Base-by-base conservation (phyloP, 2,113 vertebrate genomes). In the Gadus macrocephalus region DNA sequence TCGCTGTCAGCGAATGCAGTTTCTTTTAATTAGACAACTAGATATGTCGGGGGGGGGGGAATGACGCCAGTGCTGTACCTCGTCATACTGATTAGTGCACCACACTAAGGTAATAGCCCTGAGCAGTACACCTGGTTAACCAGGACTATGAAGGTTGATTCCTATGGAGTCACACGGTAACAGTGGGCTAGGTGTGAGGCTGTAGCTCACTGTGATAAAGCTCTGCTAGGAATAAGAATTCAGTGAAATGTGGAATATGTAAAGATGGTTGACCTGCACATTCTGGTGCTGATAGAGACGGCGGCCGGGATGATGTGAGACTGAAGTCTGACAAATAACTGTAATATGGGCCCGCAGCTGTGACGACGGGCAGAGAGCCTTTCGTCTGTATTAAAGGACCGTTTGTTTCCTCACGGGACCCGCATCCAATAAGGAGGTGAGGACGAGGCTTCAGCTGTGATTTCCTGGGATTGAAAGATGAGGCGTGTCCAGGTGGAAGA, bases 371-470 rank as follows among this genome's bases (percentile, higher is more conserved):
- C 75, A 9, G 64, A 66, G 64, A 76, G 75, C 60, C 76, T 85
- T 81, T 89, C 61, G 81, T 83, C 69, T 1, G 62, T 74, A 80
- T 81, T 79, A 87, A 84, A 86, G 68, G 35, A 73, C 38, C 7
- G 55, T 68, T 78, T 83, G 79, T 83, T 79, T 81, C 70, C 83
- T 71, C 65, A 0, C 72, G 85, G 78, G 86, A 80, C 64, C 11
- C 17, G 53, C 49, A 80, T 58, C 61, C 70, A 69, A 78, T 53
- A 63, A 84, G 83, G 72, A 65, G 3, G 11, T 65, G 61, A 7
- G 19, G 53, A 59, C 11, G 73, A 73, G 35, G 67, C 64, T 59
- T 75, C 53, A 63, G 15, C 64, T 78, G n/a, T 80, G 83, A 78
- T 70, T 73, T 70, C 38, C 64, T 28, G 17, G 17, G 42, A 76